Evolutionary conservation across 2,113 vertebrate genomes (phyloP).

Genomic region (Pycnonotus jocosus): DNA sequence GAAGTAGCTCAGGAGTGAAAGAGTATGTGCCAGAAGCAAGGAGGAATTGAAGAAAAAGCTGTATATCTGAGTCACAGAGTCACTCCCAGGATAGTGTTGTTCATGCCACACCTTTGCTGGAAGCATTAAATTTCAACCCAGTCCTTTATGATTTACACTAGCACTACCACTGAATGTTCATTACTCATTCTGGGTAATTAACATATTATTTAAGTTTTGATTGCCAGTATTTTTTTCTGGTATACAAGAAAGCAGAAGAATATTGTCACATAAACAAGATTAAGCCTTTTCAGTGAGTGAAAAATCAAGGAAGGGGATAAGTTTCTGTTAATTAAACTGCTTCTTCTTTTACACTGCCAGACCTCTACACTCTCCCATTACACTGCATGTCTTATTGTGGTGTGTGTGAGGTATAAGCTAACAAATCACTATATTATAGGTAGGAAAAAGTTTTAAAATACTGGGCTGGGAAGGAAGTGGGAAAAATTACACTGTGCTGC

Average conservation of each 20-base stretch:
- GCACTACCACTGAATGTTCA: background rate
- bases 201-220: background rate
- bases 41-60: constrained; percentile 3
- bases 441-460: background rate
- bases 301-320: background rate
- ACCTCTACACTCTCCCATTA: background rate
- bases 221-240: background rate
- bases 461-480: background rate
- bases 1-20: constrained; percentile 3
- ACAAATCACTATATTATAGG: background rate
- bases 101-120: constrained; percentile 20
- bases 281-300: background rate
- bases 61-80: constrained; percentile 30
- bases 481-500: background rate
- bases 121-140: background rate
- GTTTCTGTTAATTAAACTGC: background rate
- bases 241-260: background rate
- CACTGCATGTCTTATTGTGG: background rate
- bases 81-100: background rate
- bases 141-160: background rate
- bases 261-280: background rate
- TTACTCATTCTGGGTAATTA: background rate
- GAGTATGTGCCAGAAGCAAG: background rate
- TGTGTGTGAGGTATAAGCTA: background rate
- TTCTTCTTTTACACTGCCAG: background rate